Base-by-base conservation (phyloP, 2,113 vertebrate genomes). In the Panthera uncia region DNA sequence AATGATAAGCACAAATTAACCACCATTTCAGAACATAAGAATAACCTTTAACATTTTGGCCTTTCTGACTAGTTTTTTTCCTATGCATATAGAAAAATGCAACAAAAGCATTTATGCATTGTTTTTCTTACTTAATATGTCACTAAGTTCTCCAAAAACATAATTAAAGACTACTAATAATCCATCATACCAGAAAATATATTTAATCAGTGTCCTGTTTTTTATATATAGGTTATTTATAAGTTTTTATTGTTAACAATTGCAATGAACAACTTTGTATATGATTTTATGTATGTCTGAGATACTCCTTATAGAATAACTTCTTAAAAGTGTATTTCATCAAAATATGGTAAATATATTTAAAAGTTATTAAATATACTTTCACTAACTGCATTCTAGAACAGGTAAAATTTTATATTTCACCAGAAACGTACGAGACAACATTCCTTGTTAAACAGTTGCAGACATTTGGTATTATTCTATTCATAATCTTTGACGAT, bases 381-480 rank as follows among this genome's bases (percentile, higher is more conserved):
- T 96, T 94, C 81, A 63, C 7, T 89, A 97, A 86, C n/a, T 95
- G 2, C 5, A 79, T 86, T 79, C 66, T n/a, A 66, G 38, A 89
- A 57, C 36, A 68, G 19, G 3, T 2, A 79, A 91, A 68, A 78
- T 82, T 19, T 89, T 93, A 63, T 1, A 69, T 48, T 61, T 29
- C 8, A 63, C 14, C 5, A 82, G 29, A 79, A 97, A 61, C 73
- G 1, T 80, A n/a, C 38, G 19, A 74, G 15, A 7, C 52, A 74
- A 25, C 6, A 80, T 73, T 85, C 1, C 23, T 94, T 86, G 25
- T 55, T 89, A 2, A 91, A 89, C 10, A 91, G 79, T 38, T 95
- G 5, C 18, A 97, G 86, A 41, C 4, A 91, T 74, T 79, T 93
- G 23, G 1, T 79, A n/a, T 61, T 86, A 83, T 41, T 83, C 25